Base-by-base conservation (phyloP, 2,888 invertebrate genomes). In the Trichopria drosophilae region DNA sequence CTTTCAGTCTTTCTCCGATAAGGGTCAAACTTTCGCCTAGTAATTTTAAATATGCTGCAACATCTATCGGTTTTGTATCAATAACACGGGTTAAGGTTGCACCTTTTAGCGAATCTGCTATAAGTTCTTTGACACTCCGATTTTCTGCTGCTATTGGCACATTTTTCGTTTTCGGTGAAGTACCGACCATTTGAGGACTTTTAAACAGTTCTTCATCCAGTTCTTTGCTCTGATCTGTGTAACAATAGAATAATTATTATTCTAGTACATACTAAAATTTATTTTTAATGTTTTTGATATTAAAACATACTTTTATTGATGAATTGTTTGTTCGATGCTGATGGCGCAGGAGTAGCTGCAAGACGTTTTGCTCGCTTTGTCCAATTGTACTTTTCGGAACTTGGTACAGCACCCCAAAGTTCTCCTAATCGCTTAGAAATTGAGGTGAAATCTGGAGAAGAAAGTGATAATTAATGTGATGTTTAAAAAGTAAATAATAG, bases 1-100 rank as follows among this genome's bases (percentile, higher is more conserved):
- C 94, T 73, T 93, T 93, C 3, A 96, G 81, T 26, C 95, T 78
- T 73, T 92, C 91, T 0, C 97, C 96, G 61, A 97, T 95, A 68
- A 93, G 92, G 37, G 90, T 89, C n/a, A 97, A 81, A 68, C 93
- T 95, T 76, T 96, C 96, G 0, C 96, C 96, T n/a, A 97, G 79
- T 50, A 96, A 79, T 45, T 93, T 89, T 9, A 97, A 80, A 74
- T 96, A 94, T 0, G 96, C 94, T 0, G 95, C 95, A 16, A 93
- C 90, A 75, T 96, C 95, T 1, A 91, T 84, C 0, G 93, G 88
- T 44, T 87, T 85, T 34, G 53, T 36, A 24, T 56, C 56, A 44
- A 56, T 53, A 12, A 47, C 37, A 47, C 56, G 47, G 6, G 53
- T 53, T 6, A 53, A 53, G 42, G 31, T 53, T 31, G 48, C 37